Base-by-base conservation (phyloP, 2,888 invertebrate species). In the Subacronicta megacephala region DNA sequence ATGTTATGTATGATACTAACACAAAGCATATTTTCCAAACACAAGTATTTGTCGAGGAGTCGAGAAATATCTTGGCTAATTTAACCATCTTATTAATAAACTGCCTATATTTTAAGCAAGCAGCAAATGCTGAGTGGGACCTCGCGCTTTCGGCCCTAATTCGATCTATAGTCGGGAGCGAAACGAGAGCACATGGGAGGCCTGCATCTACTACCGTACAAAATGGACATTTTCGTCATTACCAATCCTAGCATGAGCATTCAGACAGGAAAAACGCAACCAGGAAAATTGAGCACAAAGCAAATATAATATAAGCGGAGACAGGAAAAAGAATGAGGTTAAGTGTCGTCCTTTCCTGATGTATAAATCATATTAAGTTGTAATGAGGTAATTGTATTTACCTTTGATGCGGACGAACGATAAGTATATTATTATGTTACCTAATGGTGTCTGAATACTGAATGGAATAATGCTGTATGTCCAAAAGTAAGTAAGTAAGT, bases 361-460 rank as follows among this genome's bases (percentile, higher is more conserved):
- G 5, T 23, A 60, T 26, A 68, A 55, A 53, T 55, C 57, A 55
- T 68, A 37, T 36, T 52, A 35, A 51, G 43, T 49, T 49, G 40
- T 62, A 51, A 72, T 42, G 29, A 47, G 35, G 49, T 50, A 71
- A 62, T 49, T 49, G 31, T 40, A 26, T 66, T 61, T 58, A 31
- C 26, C 29, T 50, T 36, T 45, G n/a, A 40, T 10, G 51, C 49
- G 41, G 20, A 20, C 20, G 26, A 26, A 26, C 10, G 40, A 33
- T 33, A 41, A 45, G 16, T 0, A 35, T 45, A 23, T 66, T 52
- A 33, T 15, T 0, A 35, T 45, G 31, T 66, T 52, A 33, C 16
- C 33, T 33, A n/a, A 16, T 47, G 26, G 16, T 16, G 15, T 12
- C 15, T 29, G 9, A 10, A 47, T 40, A 5, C 15, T 29, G 9